Evolutionary conservation across 2,113 vertebrate species (phyloP), one percentile per base, ranked within the genome.

Genomic region (Seriola dumerili): DNA sequence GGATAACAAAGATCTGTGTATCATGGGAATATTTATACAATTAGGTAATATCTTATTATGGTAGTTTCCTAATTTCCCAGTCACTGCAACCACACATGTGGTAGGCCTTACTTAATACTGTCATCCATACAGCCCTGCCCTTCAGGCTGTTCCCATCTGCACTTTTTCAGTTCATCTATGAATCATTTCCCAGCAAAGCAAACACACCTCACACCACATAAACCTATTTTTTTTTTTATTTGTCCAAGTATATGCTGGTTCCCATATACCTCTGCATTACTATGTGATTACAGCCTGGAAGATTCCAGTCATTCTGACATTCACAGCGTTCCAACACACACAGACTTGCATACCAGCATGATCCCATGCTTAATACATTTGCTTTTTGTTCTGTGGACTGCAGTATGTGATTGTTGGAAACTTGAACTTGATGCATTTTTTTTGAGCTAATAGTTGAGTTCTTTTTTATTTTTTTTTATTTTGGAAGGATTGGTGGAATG

Each of bases 251-350:
- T 6, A 3, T n/a, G 55, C 65, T 48, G 55, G 17, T 58, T 84
- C 70, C 57, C 48, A 63, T 71, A 76, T 72, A 23, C 40, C 38
- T 76, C 46, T 54, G 14, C 73, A 78, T 75, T 23, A n/a, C 72
- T 71, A 11, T 64, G 32, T 50, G 61, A 23, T 36, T 74, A 19
- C 17, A 57, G 38, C 40, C 44, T 46, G 12, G 21, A 71, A 73
- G 70, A 91, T 86, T 91, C 81, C 58, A 67, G 5, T 67, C 82
- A 77, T 90, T 85, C 87, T 72, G 4, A 5, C 12, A 29, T 65
- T 84, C 42, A 40, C 52, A 58, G 62, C 59, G 72, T 63, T 85
- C 89, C 87, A 91, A 50, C 59, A 86, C 16, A 87, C 78, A 89
- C 86, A 90, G 46, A 68, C 61, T 0, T 32, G 69, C 75, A 84